Base-by-base conservation (phyloP, 2,888 invertebrate species). In the Arctia plantaginis region DNA sequence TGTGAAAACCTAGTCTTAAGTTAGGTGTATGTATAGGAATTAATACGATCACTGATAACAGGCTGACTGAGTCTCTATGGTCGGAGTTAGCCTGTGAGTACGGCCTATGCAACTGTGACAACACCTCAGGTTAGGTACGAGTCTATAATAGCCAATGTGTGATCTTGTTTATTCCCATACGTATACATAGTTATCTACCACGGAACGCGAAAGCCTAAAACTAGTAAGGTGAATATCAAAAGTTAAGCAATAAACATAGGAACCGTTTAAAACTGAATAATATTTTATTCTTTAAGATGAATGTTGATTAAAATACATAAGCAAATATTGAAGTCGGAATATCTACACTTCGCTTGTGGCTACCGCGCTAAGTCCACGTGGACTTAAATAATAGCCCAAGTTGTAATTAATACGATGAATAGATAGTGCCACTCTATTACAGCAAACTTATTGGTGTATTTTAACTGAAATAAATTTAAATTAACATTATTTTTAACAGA, bases 371-470 rank as follows among this genome's bases (percentile, higher is more conserved):
- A 62, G 30, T 30, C 62, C 62, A 30, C 62, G 62, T 62, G 62
- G 62, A 62, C 62, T 62, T 62, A 62, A 62, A 62, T 62, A 62
- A 62, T 62, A 62, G 62, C 30, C 62, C 30, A 30, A 30, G 62
- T 62, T 62, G 30, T 62, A 62, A 62, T 62, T 62, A 62, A 62
- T 30, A 62, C 30, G 30, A 30, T 27, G 62, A 62, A 30, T 66
- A 66, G 71, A 77, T 75, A 69, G 62, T 72, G 73, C 30, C 35
- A 62, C 30, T 27, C 30, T 62, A 62, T 62, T 62, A 30, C 6
- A 30, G 62, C 27, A 62, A 30, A 62, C 62, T 62, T 30, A 62
- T 1, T 13, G 59, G 18, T 62, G 30, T 59, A 27, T 62, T 62
- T 62, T 62, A 62, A 30, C 15, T 30, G 7, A 30, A 30, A 18